phyloP scores from a whole-genome alignment of 2,797 vertebrate genomes.

The Pagetopsis macropterus region DNA sequence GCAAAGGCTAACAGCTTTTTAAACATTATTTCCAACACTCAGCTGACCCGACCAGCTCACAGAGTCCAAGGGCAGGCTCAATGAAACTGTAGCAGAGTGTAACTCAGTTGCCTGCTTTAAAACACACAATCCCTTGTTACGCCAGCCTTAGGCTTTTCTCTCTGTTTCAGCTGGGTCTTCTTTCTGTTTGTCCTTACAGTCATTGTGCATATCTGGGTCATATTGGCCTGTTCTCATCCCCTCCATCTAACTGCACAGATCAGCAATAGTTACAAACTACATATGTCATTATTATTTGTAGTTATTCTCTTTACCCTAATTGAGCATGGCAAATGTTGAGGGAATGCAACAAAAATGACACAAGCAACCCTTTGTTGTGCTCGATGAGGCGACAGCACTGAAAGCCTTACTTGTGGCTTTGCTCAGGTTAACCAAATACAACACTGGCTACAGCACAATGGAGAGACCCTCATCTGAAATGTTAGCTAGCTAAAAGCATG shows the following conservation, averaged over 20 bases:
- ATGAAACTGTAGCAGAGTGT: slow-evolving; percentile 3
- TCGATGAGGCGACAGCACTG: slow-evolving; percentile 16
- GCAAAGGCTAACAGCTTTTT: slow-evolving; percentile 1
- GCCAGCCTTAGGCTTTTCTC: slow-evolving; percentile 28
- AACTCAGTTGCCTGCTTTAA: slow-evolving; percentile 33
- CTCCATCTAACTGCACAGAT: slow-evolving; percentile 29
- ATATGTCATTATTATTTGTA: background rate
- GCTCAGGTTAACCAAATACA: slow-evolving; percentile 55
- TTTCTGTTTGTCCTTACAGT: slow-evolving; percentile 48
- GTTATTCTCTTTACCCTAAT: slow-evolving; percentile 18
- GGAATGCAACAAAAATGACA: slow-evolving; percentile 24
- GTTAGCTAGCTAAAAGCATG: slow-evolving; percentile 26
- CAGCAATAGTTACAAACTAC: slow-evolving; percentile 9
- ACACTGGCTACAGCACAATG: slow-evolving; percentile 39
- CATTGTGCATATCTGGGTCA: slow-evolving; percentile 69
- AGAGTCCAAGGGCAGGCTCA: slow-evolving; percentile 35
- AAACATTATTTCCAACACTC: slow-evolving; percentile 35
- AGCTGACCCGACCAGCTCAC: slow-evolving; percentile 31
- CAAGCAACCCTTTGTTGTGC: slow-evolving; percentile 31
- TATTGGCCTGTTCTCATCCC: slow-evolving; percentile 21
- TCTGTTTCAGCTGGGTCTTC: slow-evolving; percentile 29
- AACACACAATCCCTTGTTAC: slow-evolving; percentile 52
- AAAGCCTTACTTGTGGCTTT: slow-evolving; percentile 48
- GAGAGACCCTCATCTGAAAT: slow-evolving; percentile 35
- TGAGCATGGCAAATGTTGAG: slow-evolving; percentile 15